These are phyloP conservation scores for Acromyrmex echinatior DNA, from an alignment of 1,140 invertebrate genomes.

Conservation along the genomic window DNA sequence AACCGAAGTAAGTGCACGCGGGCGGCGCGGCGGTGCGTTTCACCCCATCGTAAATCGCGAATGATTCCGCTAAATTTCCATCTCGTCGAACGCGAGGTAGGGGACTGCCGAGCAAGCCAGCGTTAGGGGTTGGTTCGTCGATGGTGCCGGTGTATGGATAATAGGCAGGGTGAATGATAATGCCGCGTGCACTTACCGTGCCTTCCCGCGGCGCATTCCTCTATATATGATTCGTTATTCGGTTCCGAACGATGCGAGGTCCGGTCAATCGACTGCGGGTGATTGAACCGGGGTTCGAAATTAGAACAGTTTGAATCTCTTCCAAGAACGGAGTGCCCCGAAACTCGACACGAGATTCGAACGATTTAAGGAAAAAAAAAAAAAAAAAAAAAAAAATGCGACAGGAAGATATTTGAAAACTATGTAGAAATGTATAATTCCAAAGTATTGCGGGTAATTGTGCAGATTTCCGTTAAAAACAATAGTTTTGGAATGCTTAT, in stretches of 20 bases:
- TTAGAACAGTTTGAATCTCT: slow-evolving; percentile 14
- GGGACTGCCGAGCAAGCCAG: slow-evolving; percentile 53
- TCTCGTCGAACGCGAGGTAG: slow-evolving; percentile 76
- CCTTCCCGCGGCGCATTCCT: slow-evolving; percentile 62
- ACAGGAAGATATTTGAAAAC: slow-evolving; percentile 15
- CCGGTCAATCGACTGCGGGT: neutral
- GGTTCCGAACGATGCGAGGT: neutral
- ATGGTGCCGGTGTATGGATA: slow-evolving; percentile 76
- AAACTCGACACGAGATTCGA: neutral
- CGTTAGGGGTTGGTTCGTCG: slow-evolving; percentile 76
- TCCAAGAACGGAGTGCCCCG: neutral
- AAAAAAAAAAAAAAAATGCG: neutral
- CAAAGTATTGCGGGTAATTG: slow-evolving; percentile 10
- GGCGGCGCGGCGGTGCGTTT: slow-evolving; percentile 55
- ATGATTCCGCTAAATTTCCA: slow-evolving; percentile 82
- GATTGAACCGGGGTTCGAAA: slow-evolving; percentile 11
- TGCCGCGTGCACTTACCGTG: slow-evolving; percentile 67
- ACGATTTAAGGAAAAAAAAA: neutral
- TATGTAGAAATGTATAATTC: slow-evolving; percentile 14
- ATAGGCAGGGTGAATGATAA: slow-evolving; percentile 81
- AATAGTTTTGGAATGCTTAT: slow-evolving; percentile 43
- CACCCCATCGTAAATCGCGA: slow-evolving; percentile 77
- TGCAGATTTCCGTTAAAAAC: slow-evolving; percentile 44
- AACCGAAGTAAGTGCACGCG: slow-evolving; percentile 69
- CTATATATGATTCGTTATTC: slow-evolving; percentile 32